phyloP scores from a whole-genome alignment of 2,888 invertebrate genomes.

The Myopa tessellatipennis region DNA sequence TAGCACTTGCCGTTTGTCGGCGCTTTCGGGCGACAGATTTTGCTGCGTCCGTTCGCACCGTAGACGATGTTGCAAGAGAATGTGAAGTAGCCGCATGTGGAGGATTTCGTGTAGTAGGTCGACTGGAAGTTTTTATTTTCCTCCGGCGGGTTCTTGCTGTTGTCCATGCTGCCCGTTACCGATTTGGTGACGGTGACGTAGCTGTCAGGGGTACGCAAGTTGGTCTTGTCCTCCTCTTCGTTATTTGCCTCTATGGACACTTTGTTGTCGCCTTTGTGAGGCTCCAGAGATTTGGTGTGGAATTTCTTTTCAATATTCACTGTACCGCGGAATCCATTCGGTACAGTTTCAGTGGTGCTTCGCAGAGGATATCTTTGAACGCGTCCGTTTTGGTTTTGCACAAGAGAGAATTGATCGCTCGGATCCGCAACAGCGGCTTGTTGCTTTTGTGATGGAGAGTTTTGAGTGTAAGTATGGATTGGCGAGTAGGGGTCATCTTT shows the following conservation, averaged over 20 bases:
- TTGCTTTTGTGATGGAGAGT: conserved; percentile 62
- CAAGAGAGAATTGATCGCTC: conserved; percentile 57
- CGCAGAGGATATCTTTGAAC: conserved; percentile 55
- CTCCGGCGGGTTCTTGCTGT: conserved; percentile 71
- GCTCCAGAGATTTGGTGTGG: conserved; percentile 64
- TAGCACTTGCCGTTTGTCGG: conserved; percentile 78
- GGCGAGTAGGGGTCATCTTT: conserved; percentile 41
- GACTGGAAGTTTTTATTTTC: conserved; percentile 80
- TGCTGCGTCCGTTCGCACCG: conserved; percentile 80
- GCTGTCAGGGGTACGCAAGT: conserved; percentile 70
- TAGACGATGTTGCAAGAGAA: conserved; percentile 86
- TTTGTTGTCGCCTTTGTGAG: conserved; percentile 56
- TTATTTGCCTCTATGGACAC: conserved; percentile 54
- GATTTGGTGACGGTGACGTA: conserved; percentile 85
- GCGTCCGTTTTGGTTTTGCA: conserved; percentile 66
- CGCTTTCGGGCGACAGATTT: conserved; percentile 84
- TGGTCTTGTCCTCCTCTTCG: conserved; percentile 63
- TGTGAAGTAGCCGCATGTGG: conserved; percentile 88
- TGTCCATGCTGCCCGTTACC: conserved; percentile 78
- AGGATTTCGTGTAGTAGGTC: conserved; percentile 87
- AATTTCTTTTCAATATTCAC: conserved; percentile 67
- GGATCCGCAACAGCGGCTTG: conserved; percentile 56
- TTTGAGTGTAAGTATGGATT: conserved; percentile 57
- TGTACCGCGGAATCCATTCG: conserved; percentile 67
- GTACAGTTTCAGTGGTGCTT: conserved; percentile 63